Evolutionary conservation across 2,797 vertebrate species (phyloP).

Genomic region (Monodelphis domestica): DNA sequence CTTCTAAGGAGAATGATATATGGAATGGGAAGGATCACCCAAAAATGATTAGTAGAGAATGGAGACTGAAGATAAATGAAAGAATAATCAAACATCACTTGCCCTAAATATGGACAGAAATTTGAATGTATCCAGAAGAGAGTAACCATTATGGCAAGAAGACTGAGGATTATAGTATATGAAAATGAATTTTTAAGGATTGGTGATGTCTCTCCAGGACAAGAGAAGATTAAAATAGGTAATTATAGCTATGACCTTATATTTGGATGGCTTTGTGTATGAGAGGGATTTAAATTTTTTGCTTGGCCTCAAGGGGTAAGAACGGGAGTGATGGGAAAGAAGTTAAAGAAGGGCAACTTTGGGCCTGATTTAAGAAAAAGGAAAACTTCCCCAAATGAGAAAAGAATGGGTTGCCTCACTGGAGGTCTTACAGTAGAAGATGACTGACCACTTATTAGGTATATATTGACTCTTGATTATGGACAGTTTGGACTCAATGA

Average conservation of each 20-base stretch:
- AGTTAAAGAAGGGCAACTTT: not conserved
- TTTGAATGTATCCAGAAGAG: not conserved
- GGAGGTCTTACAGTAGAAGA: not conserved
- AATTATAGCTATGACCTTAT: not conserved
- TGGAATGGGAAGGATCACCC: not conserved
- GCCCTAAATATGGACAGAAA: not conserved
- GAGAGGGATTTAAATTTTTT: not conserved
- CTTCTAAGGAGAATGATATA: not conserved
- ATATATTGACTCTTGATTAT: not conserved
- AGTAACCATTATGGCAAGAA: not conserved
- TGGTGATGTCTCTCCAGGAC: not conserved
- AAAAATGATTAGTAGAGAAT: not conserved
- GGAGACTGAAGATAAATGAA: not conserved
- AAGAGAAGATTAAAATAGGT: not conserved
- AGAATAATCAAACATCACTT: not conserved
- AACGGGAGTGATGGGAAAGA: not conserved
- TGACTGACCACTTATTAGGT: not conserved
- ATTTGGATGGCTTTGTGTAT: not conserved
- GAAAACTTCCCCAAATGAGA: not conserved
- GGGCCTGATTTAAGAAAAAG: not conserved
- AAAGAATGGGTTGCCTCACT: not conserved
- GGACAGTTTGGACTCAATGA: not conserved
- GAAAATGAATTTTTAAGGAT: not conserved
- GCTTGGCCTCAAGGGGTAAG: not conserved
- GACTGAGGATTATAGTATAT: not conserved